Conservation (phyloP, 2,888 invertebrate genomes). For the Caenorhabditis imperialis region DNA sequence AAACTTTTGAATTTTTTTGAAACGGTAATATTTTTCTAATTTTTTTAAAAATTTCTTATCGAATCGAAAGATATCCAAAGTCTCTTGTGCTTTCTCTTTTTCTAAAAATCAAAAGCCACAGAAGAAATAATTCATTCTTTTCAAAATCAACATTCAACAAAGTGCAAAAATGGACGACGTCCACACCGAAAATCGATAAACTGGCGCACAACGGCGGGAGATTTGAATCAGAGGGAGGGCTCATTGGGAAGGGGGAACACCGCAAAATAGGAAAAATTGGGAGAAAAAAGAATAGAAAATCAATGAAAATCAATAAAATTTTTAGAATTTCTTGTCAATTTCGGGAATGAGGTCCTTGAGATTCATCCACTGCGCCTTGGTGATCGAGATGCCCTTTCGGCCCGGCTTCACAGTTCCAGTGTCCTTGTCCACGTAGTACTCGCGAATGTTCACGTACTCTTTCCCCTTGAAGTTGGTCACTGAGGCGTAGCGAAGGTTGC, state of each 20-base stretch:
- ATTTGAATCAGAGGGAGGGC: too few relatives aligned
- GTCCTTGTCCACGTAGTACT: constrained; percentile 73
- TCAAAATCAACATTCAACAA: too few relatives aligned
- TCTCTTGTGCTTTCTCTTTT: too few relatives aligned
- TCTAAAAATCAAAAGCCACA: too few relatives aligned
- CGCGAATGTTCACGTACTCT: constrained; percentile 69
- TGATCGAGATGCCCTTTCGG: constrained; percentile 70
- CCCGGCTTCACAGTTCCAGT: constrained; percentile 71
- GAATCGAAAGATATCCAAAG: too few relatives aligned
- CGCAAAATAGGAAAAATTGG: neutral
- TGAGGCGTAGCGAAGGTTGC: constrained; percentile 63
- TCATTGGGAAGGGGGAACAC: neutral
- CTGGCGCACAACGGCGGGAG: neutral
- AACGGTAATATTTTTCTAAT: too few relatives aligned
- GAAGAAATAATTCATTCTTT: too few relatives aligned
- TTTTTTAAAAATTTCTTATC: too few relatives aligned
- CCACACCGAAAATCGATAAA: too few relatives aligned
- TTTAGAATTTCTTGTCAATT: constrained; percentile 55
- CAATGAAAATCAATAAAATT: neutral
- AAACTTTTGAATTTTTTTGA: too few relatives aligned
- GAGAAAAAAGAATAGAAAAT: neutral
- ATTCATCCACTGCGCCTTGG: constrained; percentile 65
- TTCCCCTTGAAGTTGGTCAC: constrained; percentile 67
- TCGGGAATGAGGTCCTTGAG: constrained; percentile 62
- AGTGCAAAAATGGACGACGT: too few relatives aligned